Evolutionary conservation across 2,113 vertebrate genomes (phyloP).

Genomic region (Pholis gunnellus): DNA sequence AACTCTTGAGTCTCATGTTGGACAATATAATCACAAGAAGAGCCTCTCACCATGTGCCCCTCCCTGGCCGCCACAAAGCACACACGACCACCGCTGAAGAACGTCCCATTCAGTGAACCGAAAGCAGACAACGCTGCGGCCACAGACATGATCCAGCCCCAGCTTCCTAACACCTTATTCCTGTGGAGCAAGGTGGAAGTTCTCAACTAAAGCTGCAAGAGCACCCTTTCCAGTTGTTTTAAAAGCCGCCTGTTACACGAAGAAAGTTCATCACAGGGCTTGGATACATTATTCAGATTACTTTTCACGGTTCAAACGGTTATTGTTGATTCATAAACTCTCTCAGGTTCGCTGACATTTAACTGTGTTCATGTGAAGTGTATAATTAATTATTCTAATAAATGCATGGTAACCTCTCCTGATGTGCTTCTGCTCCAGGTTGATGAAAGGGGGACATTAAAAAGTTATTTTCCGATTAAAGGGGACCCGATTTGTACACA

Average conservation of each 20-base stretch:
- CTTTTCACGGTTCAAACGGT: neutral
- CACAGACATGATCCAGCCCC: constrained; percentile 92
- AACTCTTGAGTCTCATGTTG: neutral
- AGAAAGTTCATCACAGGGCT: neutral
- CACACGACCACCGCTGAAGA: constrained; percentile 88
- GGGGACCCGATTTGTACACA: too few relatives aligned
- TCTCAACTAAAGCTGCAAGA: neutral
- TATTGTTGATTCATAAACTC: neutral
- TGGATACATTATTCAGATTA: neutral
- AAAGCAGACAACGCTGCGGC: constrained; percentile 89
- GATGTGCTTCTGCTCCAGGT: neutral
- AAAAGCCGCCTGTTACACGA: too few relatives aligned
- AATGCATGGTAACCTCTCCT: too few relatives aligned
- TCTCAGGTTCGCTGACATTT: neutral
- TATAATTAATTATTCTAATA: neutral
- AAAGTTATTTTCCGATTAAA: neutral
- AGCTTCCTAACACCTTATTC: constrained; percentile 89
- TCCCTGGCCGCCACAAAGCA: constrained; percentile 92
- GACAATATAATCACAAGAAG: neutral
- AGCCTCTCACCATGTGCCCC: constrained; percentile 89
- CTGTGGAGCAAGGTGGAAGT: constrained; percentile 62
- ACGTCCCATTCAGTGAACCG: constrained; percentile 86
- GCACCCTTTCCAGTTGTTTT: neutral
- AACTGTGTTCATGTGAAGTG: neutral
- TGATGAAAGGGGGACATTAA: neutral